These are phyloP conservation scores for Lucinisca nassula DNA, from an alignment of 2,888 invertebrate genomes.

Conservation along the genomic window DNA sequence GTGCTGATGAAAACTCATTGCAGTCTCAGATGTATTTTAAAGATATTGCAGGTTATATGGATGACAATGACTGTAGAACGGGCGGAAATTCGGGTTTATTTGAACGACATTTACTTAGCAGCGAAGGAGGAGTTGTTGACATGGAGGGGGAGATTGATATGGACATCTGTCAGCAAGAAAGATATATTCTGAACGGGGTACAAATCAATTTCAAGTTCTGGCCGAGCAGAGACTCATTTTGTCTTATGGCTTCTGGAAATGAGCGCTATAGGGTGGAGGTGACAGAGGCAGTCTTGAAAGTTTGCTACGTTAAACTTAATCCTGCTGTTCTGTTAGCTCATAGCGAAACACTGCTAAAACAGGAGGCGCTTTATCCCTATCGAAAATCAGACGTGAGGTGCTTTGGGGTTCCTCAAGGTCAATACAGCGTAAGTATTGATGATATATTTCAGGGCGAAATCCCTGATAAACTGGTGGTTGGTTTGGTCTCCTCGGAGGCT, in stretches of 20 bases:
- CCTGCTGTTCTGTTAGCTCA: slow-evolving; percentile 46
- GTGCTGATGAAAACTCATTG: not conserved
- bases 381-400: slow-evolving; percentile 43
- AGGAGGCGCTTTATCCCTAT: slow-evolving; percentile 36
- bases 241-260: slow-evolving; percentile 23
- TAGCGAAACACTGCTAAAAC: slow-evolving; percentile 13
- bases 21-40: not conserved
- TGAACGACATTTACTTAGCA: not conserved
- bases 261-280: slow-evolving; percentile 37
- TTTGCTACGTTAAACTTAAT: slow-evolving; percentile 53
- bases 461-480: slow-evolving; percentile 27
- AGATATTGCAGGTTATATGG: not conserved
- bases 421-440: slow-evolving; percentile 40
- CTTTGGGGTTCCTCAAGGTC: slow-evolving; percentile 40
- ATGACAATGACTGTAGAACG: slow-evolving; percentile 28
- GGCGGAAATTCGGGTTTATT: slow-evolving; percentile 35
- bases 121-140: slow-evolving; percentile 41
- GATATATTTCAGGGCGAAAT: slow-evolving; percentile 47
- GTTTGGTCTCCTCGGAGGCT: slow-evolving; percentile 21
- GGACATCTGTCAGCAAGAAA: slow-evolving; percentile 46
- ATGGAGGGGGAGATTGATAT: slow-evolving; percentile 51
- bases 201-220: slow-evolving; percentile 26
- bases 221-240: slow-evolving; percentile 38
- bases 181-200: slow-evolving; percentile 43
- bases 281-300: slow-evolving; percentile 47